Conservation (phyloP, 1,140 invertebrate species). For the Pseudomyrmex gracilis region DNA sequence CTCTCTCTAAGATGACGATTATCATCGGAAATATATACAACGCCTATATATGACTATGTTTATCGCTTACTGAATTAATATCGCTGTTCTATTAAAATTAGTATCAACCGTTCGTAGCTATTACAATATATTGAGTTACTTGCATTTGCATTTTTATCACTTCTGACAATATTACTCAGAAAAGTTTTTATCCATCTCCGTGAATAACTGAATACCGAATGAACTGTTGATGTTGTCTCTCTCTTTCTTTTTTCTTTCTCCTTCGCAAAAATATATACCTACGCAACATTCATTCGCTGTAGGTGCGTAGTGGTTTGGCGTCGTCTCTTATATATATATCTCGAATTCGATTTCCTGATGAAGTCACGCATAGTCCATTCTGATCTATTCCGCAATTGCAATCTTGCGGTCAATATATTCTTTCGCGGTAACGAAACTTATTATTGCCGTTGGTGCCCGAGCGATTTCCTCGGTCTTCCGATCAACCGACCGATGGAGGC, state of each 20-base stretch:
- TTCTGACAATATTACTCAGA: not conserved
- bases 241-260: too few species aligned
- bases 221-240: not conserved
- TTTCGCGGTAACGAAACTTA: constrained; percentile 22
- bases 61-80: not conserved
- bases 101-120: not conserved
- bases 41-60: not conserved
- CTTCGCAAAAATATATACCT: too few species aligned
- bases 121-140: not conserved
- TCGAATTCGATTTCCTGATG: constrained; percentile 3
- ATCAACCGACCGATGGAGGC: constrained; percentile 54
- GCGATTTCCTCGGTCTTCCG: constrained; percentile 51
- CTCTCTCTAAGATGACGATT: not conserved
- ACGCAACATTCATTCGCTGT: too few species aligned
- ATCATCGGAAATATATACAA: constrained; percentile 8
- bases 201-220: not conserved
- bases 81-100: not conserved
- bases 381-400: constrained; percentile 36
- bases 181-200: not conserved
- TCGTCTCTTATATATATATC: not conserved
- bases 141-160: not conserved
- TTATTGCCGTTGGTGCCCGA: constrained; percentile 49
- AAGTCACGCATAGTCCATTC: not conserved
- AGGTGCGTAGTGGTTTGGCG: not conserved
- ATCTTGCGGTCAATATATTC: constrained; percentile 47